Base-by-base conservation (phyloP, 2,888 invertebrate species). In the Tetranychus truncatus region DNA sequence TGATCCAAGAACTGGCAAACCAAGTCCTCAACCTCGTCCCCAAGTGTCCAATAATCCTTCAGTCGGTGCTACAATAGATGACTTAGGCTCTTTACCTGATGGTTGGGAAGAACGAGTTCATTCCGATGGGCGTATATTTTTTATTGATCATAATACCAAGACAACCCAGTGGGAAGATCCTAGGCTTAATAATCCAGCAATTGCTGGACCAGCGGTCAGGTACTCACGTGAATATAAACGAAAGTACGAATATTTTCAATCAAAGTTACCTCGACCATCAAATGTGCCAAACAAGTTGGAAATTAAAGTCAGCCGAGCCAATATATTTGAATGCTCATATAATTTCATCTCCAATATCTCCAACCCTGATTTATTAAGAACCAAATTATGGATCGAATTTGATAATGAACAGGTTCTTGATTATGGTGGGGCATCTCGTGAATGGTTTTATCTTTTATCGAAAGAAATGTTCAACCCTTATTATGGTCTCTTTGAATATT, bases 401-500 rank as follows among this genome's bases (percentile, higher is more conserved):
- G 95, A 96, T 83, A 92, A 94, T 4, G 99, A 99, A 85, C 91
- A 93, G 69, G 96, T 96, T 20, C 83, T 89, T 84, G 97, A 97
- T 85, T 97, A 97, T 84, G 96, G 96, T 75, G 96, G 96, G 20
- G 87, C 96, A 74, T 92, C 95, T 0, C 87, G 97, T 77, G 97
- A 99, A 84, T 97, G 96, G 95, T 99, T 99, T 86, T 99, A 95
- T 86, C 87, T 97, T 45, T 85, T 99, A 15, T 97, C 96, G 1
- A 95, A 95, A 84, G 97, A 99, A 86, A 96, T 99, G 95, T 99
- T 99, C 85, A 99, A 99, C 86, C 99, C 99, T 0, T 99, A 97
- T 84, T 99, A 99, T 84, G 97, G 97, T 0, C 87, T 99, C 75
- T 99, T 99, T 85, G 97, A 99, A 85, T 99, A 99, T 86, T 96